phyloP scores from a whole-genome alignment of 2,888 invertebrate species.

The Drosophila recens region DNA sequence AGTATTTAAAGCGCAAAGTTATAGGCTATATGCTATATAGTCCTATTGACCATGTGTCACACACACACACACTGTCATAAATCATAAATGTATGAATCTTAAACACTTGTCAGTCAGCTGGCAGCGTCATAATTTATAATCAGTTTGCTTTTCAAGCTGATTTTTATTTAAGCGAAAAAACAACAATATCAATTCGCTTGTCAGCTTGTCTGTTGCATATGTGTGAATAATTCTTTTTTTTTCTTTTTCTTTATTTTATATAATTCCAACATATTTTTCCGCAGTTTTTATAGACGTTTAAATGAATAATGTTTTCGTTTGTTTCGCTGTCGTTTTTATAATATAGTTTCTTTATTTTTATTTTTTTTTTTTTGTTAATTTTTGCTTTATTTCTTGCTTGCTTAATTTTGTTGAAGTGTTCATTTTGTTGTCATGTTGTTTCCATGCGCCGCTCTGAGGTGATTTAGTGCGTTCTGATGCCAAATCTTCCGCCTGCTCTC shows the following conservation, averaged over 20 bases:
- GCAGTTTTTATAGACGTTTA: constrained; percentile 76
- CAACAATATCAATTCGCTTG: constrained; percentile 60
- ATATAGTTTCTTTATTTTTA: constrained; percentile 25
- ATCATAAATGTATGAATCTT: constrained; percentile 74
- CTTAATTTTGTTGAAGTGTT: constrained; percentile 75
- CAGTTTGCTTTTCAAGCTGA: constrained; percentile 70
- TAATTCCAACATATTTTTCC: constrained; percentile 55
- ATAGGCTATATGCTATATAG: constrained; percentile 35
- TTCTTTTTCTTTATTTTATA: constrained; percentile 47
- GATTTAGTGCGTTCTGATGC: constrained; percentile 77
- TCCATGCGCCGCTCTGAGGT: constrained; percentile 70
- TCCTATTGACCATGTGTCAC: constrained; percentile 18
- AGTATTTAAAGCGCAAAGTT: constrained; percentile 37
- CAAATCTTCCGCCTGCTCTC: constrained; percentile 65
- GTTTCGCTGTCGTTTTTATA: constrained; percentile 62
- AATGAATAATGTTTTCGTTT: constrained; percentile 80
- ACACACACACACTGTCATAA: constrained; percentile 55
- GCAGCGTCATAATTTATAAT: constrained; percentile 78
- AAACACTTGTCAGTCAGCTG: constrained; percentile 74
- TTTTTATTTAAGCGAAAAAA: constrained; percentile 39
- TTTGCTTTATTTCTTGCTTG: constrained; percentile 64
- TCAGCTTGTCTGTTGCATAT: constrained; percentile 56
- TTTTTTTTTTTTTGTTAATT: constrained; percentile 15
- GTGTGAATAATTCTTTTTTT: constrained; percentile 51
- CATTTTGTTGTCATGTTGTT: constrained; percentile 82